Evolutionary conservation across 2,888 invertebrate species (phyloP).

Genomic region (Clistopyga incitator): DNA sequence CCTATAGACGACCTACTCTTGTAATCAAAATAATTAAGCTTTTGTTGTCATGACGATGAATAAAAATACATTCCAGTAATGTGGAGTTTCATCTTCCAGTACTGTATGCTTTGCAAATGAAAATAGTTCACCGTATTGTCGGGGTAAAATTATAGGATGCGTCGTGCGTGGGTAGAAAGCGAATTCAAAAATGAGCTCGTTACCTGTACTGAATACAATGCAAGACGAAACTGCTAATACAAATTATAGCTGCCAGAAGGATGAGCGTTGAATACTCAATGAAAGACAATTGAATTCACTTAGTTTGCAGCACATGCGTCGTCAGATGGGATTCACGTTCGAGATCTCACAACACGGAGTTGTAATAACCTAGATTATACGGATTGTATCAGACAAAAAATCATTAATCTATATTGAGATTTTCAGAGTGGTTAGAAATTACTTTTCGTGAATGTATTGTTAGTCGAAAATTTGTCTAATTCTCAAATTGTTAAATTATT

Average conservation of each 20-base stretch:
- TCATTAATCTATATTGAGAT: background rate
- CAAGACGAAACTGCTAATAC: slow-evolving; percentile 29
- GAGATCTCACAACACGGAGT: slow-evolving; percentile 17
- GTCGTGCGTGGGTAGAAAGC: slow-evolving; percentile 30
- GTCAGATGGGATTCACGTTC: slow-evolving; percentile 10
- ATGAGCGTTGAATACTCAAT: slow-evolving; percentile 57
- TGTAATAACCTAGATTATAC: slow-evolving; percentile 5
- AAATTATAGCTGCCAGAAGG: slow-evolving; percentile 57
- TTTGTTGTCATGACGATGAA: background rate
- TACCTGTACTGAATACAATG: slow-evolving; percentile 6
- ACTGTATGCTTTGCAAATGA: slow-evolving; percentile 1
- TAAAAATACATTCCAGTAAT: slow-evolving; percentile 2
- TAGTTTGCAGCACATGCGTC: slow-evolving; percentile 19
- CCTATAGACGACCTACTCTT: no score
- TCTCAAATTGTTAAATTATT: slow-evolving; percentile 2
- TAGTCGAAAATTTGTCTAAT: background rate
- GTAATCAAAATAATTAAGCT: background rate
- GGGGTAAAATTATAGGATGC: slow-evolving; percentile 34
- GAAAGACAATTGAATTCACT: slow-evolving; percentile 46
- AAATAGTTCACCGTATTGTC: background rate
- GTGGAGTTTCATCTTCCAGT: background rate
- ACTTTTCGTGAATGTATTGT: background rate
- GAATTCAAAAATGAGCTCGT: slow-evolving; percentile 56
- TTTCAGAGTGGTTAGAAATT: background rate
- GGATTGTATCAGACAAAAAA: background rate